Evolutionary conservation across 2,888 invertebrate species (phyloP).

Genomic region (Agrochola lychnidis): DNA sequence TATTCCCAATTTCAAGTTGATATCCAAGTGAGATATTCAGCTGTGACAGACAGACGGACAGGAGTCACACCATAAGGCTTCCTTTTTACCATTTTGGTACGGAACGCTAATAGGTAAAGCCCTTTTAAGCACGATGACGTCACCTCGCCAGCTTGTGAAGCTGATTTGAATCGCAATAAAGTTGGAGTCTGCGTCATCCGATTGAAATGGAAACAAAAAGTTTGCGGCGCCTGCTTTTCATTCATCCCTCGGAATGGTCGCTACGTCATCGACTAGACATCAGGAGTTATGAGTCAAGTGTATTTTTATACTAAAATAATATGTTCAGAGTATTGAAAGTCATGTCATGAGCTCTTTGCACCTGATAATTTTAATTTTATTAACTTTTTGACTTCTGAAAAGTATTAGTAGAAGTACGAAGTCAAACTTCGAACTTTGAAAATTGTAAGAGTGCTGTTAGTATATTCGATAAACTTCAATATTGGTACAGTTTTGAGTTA

Average conservation of each 20-base stretch:
- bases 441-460: neutral
- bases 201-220: conserved; percentile 69
- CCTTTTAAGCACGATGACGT: conserved; percentile 54
- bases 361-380: neutral
- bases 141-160: conserved; percentile 44
- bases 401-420: neutral
- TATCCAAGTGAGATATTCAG: no score
- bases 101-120: conserved; percentile 7
- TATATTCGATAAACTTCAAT: neutral
- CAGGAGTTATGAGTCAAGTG: conserved; percentile 75
- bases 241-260: conserved; percentile 76
- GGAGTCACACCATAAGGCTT: no score
- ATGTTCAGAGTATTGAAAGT: neutral
- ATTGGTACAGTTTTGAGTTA: neutral
- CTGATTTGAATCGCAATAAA: conserved; percentile 53
- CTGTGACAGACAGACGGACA: no score
- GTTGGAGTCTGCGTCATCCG: conserved; percentile 60
- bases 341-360: neutral
- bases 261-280: conserved; percentile 74
- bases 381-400: neutral
- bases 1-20: no score
- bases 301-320: conserved; percentile 26
- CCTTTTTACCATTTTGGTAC: no score
- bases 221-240: conserved; percentile 72
- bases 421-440: neutral